Base-by-base conservation (phyloP, 2,797 vertebrate genomes). In the Lindbergichthys nudifrons region DNA sequence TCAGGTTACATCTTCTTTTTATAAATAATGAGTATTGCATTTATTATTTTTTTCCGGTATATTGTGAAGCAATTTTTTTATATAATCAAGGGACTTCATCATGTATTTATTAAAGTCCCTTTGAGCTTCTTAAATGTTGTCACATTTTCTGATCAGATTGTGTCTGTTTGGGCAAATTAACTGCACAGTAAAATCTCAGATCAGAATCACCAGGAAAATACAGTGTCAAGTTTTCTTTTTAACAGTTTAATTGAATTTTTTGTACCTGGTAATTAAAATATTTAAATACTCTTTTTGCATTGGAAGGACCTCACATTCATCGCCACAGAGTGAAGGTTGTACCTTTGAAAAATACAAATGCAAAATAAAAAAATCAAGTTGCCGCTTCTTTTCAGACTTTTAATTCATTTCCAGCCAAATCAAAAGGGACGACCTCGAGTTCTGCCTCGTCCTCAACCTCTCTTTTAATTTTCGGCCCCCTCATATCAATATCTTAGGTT, bases 371-470 rank as follows among this genome's bases (percentile, higher is more conserved):
- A 67, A 64, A 45, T 10, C 3, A 21, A 72, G 77, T 43, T 54
- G 15, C 10, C 4, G 11, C 63, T 68, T 77, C 63, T 43, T 62
- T 84, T 83, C 43, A 74, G 59, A 23, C 50, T 54, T 13, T 75
- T 41, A 80, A 80, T 73, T 23, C 26, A 59, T 32, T 69, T 50
- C 41, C 68, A n/a, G 11, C 45, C n/a, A 73, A 75, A 77, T 82
- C 50, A 78, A 78, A 80, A n/a, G 18, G 69, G 56, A 14, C 78
- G 46, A 80, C 87, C 84, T 85, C 5, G 48, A 78, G 32, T 68
- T 21, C 36, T 9, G 10, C 21, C 32, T 39, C 1, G 19, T 36
- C 36, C 21, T 58, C 26, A 26, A 26, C 2, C 3, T 36, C 65
- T 54, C 6, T 47, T 64, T 42, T 58, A 3, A 18, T 36, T 39